Conservation (phyloP, 2,888 invertebrate genomes). For the Neocrepidodera transversa region DNA sequence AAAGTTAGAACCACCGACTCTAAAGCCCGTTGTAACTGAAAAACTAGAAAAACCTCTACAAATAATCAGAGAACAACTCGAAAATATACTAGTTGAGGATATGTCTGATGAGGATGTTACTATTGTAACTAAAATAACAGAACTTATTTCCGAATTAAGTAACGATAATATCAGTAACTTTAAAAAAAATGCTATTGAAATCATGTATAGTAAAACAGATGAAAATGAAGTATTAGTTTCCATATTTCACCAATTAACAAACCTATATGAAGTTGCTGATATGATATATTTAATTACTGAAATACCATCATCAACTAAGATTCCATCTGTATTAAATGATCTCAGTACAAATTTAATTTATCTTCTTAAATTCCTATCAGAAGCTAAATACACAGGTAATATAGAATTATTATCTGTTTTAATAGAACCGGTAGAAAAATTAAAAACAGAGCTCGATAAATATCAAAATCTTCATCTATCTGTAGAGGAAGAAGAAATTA, state of each 20-base stretch:
- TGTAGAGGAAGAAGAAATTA: slow-evolving; percentile 48
- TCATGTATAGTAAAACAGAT: slow-evolving; percentile 35
- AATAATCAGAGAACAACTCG: slow-evolving; percentile 45
- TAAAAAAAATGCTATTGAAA: slow-evolving; percentile 38
- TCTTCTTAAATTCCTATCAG: slow-evolving; percentile 51
- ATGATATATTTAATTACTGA: slow-evolving; percentile 5
- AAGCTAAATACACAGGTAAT: slow-evolving; percentile 49
- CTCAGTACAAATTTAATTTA: slow-evolving; percentile 48
- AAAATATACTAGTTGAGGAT: slow-evolving; percentile 29
- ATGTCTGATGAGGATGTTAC: slow-evolving; percentile 43
- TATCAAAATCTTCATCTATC: slow-evolving; percentile 45
- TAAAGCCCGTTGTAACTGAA: slow-evolving; percentile 42
- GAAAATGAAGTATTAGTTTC: neutral
- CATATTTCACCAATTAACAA: neutral
- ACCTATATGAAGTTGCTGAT: neutral
- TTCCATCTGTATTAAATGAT: slow-evolving; percentile 46
- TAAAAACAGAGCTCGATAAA: slow-evolving; percentile 46
- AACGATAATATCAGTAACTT: slow-evolving; percentile 41
- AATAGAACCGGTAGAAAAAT: slow-evolving; percentile 49
- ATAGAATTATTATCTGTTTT: slow-evolving; percentile 49
- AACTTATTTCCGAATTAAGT: slow-evolving; percentile 26
- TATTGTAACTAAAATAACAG: slow-evolving; percentile 46
- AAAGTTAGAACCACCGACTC: slow-evolving; percentile 32
- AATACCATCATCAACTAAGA: slow-evolving; percentile 23
- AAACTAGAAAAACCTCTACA: slow-evolving; percentile 52